Conservation (phyloP, 2,888 invertebrate genomes). For the Cyrtodaria siliqua region DNA sequence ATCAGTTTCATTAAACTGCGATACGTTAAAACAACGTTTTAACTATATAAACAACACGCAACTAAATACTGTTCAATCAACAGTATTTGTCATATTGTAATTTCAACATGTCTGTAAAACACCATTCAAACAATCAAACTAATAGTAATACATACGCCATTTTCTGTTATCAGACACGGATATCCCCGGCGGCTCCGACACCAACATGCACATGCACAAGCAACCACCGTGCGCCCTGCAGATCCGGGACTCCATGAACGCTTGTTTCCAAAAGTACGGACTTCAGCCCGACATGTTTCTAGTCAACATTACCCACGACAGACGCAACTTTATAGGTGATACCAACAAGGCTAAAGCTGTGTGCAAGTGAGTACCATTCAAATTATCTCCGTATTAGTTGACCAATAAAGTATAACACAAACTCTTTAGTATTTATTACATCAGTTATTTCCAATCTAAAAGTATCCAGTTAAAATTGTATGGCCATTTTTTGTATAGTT, state of each 20-base stretch:
- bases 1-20: no score
- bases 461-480: no score
- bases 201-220: constrained; percentile 34
- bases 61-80: no score
- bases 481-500: no score
- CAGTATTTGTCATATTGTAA: neutral
- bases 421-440: no score
- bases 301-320: constrained; percentile 71
- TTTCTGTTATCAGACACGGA: constrained; percentile 5
- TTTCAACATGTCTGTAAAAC: neutral
- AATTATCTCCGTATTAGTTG: no score
- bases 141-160: neutral
- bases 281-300: constrained; percentile 68
- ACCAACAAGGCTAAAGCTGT: constrained; percentile 54
- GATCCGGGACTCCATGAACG: constrained; percentile 38
- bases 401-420: no score
- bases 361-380: constrained; percentile 61
- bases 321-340: constrained; percentile 67
- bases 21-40: no score
- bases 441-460: no score
- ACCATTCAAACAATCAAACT: neutral
- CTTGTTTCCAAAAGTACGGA: constrained; percentile 59
- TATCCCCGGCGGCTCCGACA: constrained; percentile 27
- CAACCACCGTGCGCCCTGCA: constrained; percentile 47
- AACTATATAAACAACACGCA: no score